Base-by-base conservation (phyloP, 2,888 invertebrate genomes). In the Liodrosophila aerea region DNA sequence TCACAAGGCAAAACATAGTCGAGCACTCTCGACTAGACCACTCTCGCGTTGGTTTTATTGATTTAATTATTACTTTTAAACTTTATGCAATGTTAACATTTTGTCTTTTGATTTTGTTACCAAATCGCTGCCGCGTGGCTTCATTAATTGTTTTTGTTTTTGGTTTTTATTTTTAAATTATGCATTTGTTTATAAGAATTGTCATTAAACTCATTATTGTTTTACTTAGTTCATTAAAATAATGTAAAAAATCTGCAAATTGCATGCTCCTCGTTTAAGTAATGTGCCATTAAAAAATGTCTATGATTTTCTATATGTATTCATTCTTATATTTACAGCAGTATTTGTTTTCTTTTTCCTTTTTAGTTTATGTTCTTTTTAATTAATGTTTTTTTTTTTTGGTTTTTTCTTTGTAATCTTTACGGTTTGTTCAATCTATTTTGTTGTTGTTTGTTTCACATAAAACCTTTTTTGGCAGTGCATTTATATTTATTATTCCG, bases 391-490 rank as follows among this genome's bases (percentile, higher is more conserved):
- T 54, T 40, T 36, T 30, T 16, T 44, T 53, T 33, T 51, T 41
- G 22, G 51, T 43, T 30, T 22, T 41, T 43, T 57, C 22, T 31
- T 57, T 47, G 12, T 50, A 53, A 56, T 63, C 54, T 56, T 46
- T 36, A 64, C 51, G 64, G 41, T 57, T 69, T 51, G 51, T 29
- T 73, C 57, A 74, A 63, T 62, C 71, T 70, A 51, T 68, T 22
- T 52, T 64, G 49, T 59, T 57, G 56, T 65, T 43, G 36, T 74
- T n/a, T 65, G 54, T 61, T 73, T 78, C 77, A 71, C 75, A 80
- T 85, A 86, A 87, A 87, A 87, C 87, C 87, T 85, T 87, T 86
- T 81, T 88, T 88, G 87, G 87, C 87, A 88, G 87, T 88, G 87
- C 87, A 88, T 88, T 87, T 86, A 87, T 77, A 66, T 72, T 80